These are phyloP conservation scores for Drosophila obscura DNA, from an alignment of 1,140 invertebrate species.

Conservation along the genomic window DNA sequence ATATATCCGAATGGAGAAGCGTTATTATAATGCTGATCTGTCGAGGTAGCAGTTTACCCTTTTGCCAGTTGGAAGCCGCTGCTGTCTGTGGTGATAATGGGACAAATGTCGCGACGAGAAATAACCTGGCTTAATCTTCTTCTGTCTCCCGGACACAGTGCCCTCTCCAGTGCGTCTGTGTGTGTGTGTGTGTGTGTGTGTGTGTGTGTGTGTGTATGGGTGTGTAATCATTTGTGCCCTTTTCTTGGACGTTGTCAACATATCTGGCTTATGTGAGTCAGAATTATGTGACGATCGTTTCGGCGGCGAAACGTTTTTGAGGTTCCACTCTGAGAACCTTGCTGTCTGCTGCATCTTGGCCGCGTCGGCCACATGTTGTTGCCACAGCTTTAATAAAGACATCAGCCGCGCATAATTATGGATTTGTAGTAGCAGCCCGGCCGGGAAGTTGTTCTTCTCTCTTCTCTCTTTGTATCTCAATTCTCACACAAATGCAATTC, in stretches of 20 bases:
- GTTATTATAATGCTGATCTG: conserved; percentile 55
- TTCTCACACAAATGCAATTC: conserved; percentile 68
- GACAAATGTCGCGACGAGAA: conserved; percentile 69
- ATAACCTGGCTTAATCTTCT: conserved; percentile 70
- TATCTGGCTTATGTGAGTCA: conserved; percentile 82
- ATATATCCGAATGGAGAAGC: conserved; percentile 47
- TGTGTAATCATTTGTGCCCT: conserved; percentile 70
- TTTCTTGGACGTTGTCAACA: conserved; percentile 76
- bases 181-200: not conserved
- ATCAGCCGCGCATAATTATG: conserved; percentile 81
- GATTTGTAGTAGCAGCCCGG: conserved; percentile 69
- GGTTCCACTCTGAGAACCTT: conserved; percentile 17
- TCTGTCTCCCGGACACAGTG: not conserved
- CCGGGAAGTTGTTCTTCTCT: conserved; percentile 10
- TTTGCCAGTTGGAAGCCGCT: conserved; percentile 72
- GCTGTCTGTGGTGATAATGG: conserved; percentile 80
- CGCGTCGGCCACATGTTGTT: conserved; percentile 65
- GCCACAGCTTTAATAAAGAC: conserved; percentile 80
- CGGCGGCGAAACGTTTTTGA: conserved; percentile 70
- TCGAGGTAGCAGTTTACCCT: conserved; percentile 13
- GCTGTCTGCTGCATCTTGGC: conserved; percentile 12
- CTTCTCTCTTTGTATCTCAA: conserved; percentile 7
- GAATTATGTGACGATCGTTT: conserved; percentile 80
- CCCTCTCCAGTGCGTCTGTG: not conserved
- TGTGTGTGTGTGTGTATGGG: conserved; percentile 4